phyloP scores from a whole-genome alignment of 2,113 vertebrate species.

The Tichodroma muraria region DNA sequence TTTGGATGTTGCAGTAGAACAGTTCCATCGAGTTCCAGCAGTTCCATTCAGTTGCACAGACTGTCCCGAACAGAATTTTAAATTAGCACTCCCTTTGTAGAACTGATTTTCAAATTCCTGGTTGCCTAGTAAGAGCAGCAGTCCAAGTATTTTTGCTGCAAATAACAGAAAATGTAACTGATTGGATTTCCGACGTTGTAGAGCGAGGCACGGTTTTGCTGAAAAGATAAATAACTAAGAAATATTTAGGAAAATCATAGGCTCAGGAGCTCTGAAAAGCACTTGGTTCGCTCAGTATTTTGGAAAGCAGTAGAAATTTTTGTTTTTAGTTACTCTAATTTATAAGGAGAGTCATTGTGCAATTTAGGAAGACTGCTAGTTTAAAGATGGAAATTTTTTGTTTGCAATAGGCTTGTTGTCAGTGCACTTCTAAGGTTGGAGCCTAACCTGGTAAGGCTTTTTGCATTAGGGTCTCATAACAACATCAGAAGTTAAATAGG shows the following conservation, averaged over 20 bases:
- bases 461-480: neutral
- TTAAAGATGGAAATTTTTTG: neutral
- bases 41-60: neutral
- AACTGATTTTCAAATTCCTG: neutral
- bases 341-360: neutral
- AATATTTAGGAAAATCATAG: neutral
- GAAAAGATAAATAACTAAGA: neutral
- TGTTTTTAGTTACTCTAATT: neutral
- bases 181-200: neutral
- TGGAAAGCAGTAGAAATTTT: neutral
- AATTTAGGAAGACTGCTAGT: neutral
- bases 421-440: neutral
- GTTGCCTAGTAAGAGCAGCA: neutral
- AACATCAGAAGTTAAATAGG: neutral
- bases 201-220: neutral
- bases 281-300: neutral
- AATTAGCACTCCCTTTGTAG: neutral
- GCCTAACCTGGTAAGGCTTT: neutral
- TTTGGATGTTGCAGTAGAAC: neutral
- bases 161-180: neutral
- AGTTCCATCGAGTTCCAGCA: neutral
- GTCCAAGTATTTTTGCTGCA: neutral
- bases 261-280: neutral
- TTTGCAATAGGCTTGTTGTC: neutral
- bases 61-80: neutral